Conservation (phyloP, 2,113 vertebrate species). For the Nothoprocta perdicaria region DNA sequence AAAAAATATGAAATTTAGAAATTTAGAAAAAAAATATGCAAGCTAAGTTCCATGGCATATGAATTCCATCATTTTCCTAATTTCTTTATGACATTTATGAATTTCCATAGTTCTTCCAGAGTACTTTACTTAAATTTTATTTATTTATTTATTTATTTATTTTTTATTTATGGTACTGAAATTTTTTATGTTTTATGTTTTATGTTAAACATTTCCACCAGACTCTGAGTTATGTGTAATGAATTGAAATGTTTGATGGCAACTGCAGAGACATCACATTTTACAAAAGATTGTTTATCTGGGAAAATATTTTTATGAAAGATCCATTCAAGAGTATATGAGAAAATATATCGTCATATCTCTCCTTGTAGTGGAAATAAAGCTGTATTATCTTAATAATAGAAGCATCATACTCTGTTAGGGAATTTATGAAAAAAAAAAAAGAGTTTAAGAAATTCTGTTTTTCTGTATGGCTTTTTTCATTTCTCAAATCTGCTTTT, state of each 20-base stretch:
- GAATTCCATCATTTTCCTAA: neutral
- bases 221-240: neutral
- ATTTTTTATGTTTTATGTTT: no score
- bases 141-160: no score
- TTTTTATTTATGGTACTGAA: no score
- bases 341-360: neutral
- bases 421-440: neutral
- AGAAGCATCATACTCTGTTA: neutral
- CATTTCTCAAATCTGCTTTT: neutral
- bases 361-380: slow-evolving; percentile 3
- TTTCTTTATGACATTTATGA: neutral
- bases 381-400: neutral
- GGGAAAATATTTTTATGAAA: slow-evolving; percentile 3
- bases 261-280: neutral
- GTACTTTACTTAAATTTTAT: no score
- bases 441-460: neutral
- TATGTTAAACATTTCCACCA: neutral
- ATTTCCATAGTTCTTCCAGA: neutral
- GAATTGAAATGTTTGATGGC: neutral
- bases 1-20: no score
- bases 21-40: neutral
- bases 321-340: neutral
- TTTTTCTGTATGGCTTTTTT: neutral
- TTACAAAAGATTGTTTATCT: neutral
- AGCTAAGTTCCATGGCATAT: neutral